Conservation (phyloP, 2,113 vertebrate species). For the Paradisaea rubra region DNA sequence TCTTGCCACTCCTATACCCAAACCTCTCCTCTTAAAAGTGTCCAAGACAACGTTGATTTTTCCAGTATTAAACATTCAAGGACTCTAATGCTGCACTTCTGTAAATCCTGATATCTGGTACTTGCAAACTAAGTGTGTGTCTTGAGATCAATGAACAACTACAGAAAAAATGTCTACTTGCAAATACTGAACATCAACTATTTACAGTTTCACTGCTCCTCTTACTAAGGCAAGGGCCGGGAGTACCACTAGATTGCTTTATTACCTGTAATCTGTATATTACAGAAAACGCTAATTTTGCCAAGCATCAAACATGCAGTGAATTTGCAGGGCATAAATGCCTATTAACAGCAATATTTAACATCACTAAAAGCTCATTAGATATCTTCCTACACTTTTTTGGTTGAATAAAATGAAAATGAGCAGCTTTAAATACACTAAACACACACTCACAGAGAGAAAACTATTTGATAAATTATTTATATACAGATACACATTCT, state of each 20-base stretch:
- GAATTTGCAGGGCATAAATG: slow-evolving; percentile 79
- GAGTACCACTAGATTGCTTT: slow-evolving; percentile 78
- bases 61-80: slow-evolving; percentile 82
- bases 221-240: slow-evolving; percentile 75
- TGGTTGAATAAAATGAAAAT: slow-evolving; percentile 78
- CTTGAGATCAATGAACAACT: slow-evolving; percentile 74
- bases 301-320: slow-evolving; percentile 93
- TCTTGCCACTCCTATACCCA: slow-evolving; percentile 49
- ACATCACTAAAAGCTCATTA: slow-evolving; percentile 82
- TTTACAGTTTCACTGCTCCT: slow-evolving; percentile 86
- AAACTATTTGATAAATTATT: slow-evolving; percentile 80
- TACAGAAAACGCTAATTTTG: slow-evolving; percentile 78
- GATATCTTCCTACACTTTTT: slow-evolving; percentile 73
- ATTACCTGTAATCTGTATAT: slow-evolving; percentile 66
- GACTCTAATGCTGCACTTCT: slow-evolving; percentile 67
- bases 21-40: slow-evolving; percentile 52
- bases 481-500: slow-evolving; percentile 96
- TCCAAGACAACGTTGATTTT: slow-evolving; percentile 46
- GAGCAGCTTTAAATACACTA: slow-evolving; percentile 86
- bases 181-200: slow-evolving; percentile 93
- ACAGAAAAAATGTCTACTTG: slow-evolving; percentile 74
- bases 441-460: slow-evolving; percentile 73
- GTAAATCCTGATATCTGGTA: slow-evolving; percentile 66
- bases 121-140: slow-evolving; percentile 65
- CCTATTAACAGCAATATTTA: slow-evolving; percentile 88